Base-by-base conservation (phyloP, 2,113 vertebrate species). In the Pterocles orientalis region DNA sequence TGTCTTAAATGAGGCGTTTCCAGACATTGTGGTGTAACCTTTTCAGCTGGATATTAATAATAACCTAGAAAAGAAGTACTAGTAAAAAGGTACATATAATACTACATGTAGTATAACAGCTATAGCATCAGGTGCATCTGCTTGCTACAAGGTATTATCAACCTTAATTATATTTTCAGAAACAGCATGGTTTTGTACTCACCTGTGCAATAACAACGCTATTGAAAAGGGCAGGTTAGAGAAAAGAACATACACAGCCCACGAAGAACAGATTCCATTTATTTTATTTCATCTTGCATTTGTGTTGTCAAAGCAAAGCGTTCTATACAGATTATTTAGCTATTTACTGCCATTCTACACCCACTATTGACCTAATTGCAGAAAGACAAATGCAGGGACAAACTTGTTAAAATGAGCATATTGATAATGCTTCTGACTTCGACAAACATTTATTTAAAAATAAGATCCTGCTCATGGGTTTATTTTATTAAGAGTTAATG, bases 231-330 rank as follows among this genome's bases (percentile, higher is more conserved):
- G 57, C 23, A 62, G 73, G 65, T 86, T 86, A 96, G 95, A 96
- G 93, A 86, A 97, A 72, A 93, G 60, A 96, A 89, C 28, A 80
- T 58, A 79, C 92, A 85, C 86, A 93, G 9, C 19, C 43, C 81
- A 56, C 41, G 68, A 90, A 92, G 82, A 93, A 96, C 14, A 5
- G 41, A 92, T 47, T 93, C 58, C 58, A 60, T 90, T 97, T 96
- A 91, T 94, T 98, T 93, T 97, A 96, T 96, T 97, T 66, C 28
- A 88, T 95, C 68, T 97, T 91, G 87, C 53, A 89, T 79, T 95
- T 94, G 83, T 92, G 69, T 58, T 93, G 54, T 90, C 94, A 93
- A 92, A 95, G 95, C 93, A 96, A 88, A 92, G 68, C 54, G 1
- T 94, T 95, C 91, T 92, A 93, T 80, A 97, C 82, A 90, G 86